phyloP scores from a whole-genome alignment of 2,113 vertebrate genomes.

The Hypomesus transpacificus region DNA sequence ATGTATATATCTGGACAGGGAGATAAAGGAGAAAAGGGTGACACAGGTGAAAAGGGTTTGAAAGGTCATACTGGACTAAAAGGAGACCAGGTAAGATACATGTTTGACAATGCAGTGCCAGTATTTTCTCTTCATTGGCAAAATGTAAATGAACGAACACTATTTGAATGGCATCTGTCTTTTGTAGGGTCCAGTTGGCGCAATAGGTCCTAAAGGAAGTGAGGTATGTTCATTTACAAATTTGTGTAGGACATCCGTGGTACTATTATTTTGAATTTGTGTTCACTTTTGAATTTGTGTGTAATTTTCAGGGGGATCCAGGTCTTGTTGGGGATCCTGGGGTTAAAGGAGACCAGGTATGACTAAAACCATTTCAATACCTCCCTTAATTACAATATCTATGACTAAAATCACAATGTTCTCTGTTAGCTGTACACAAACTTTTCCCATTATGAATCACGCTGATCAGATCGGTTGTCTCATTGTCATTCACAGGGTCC shows the following conservation, averaged over 20 bases:
- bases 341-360: slow-evolving; percentile 72
- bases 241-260: not conserved
- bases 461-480: not conserved
- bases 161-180: slow-evolving; percentile 1
- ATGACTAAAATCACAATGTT: not conserved
- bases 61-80: slow-evolving; percentile 76
- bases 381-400: no score
- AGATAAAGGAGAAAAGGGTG: slow-evolving; percentile 68
- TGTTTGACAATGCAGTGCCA: not conserved
- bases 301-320: slow-evolving; percentile 62
- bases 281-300: not conserved
- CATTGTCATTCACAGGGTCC: slow-evolving; percentile 62
- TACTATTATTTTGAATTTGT: not conserved
- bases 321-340: slow-evolving; percentile 63
- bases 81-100: slow-evolving; percentile 69
- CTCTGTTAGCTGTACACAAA: not conserved
- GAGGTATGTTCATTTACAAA: slow-evolving; percentile 45
- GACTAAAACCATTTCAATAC: not conserved
- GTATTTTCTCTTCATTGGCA: no score
- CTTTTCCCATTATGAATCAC: not conserved
- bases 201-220: slow-evolving; percentile 71
- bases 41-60: slow-evolving; percentile 64
- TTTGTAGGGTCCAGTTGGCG: slow-evolving; percentile 66
- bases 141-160: no score
- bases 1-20: slow-evolving; percentile 55